Evolutionary conservation across 2,888 invertebrate genomes (phyloP), one percentile per base, ranked within the genome.

Genomic region (Eudasyphora cyanicolor): DNA sequence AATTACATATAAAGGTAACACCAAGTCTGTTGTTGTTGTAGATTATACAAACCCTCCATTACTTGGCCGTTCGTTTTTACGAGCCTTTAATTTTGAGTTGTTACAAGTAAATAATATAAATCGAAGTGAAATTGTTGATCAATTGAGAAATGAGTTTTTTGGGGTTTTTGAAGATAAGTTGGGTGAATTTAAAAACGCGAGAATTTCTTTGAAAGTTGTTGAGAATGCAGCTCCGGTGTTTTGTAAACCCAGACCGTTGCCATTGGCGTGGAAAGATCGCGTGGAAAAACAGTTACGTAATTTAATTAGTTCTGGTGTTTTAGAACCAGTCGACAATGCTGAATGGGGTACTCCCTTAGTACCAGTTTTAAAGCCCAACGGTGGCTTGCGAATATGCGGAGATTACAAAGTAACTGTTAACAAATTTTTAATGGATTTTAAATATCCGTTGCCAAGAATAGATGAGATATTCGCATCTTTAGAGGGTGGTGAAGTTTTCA

Each of bases 401-500:
- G 35, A 35, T 35, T 35, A 35, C 6, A 79, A 74, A 7, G 51
- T 78, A 35, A 75, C 67, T 7, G 27, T 76, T 49, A 80, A 76
- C 42, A 79, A 73, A 35, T 70, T 45, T 64, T 71, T 79, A 19
- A 17, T 35, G 5, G 79, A 75, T 75, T 79, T 75, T 69, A 69
- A 75, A 60, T 75, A 79, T 49, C 74, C 74, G 3, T 42, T 78
- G n/a, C 70, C 51, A 2, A n/a, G 67, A 54, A 76, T 77, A n/a
- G 81, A 78, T 32, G 49, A 85, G 70, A 17, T 82, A 10, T 85
- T 80, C 57, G 70, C 78, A 4, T 79, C 74, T 14, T 64, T 80
- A 6, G 77, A 84, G 51, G 51, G 78, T 10, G 73, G 73, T 45
- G 5, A 77, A 14, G n/a, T 62, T 12, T 64, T 54, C 27, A 0